Evolutionary conservation across 1,140 invertebrate genomes (phyloP).

Genomic region (Hermatobates lingyangjiaoensis): DNA sequence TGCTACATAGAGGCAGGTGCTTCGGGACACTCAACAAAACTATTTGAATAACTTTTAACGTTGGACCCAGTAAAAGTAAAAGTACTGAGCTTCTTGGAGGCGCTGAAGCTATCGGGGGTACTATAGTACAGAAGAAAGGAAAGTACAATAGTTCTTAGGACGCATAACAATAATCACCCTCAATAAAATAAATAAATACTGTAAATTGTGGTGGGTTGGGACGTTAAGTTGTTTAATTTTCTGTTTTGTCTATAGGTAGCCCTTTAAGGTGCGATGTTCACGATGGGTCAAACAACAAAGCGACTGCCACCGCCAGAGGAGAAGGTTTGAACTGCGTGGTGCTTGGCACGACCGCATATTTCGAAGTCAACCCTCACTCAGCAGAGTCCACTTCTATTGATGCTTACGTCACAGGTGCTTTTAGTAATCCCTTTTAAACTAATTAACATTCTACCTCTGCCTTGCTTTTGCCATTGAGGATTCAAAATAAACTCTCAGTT

Average conservation of each 20-base stretch:
- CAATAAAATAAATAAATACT: no score
- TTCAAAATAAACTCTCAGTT: conserved; percentile 23
- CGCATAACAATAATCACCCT: no score
- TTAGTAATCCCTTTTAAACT: conserved; percentile 5
- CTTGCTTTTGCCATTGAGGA: conserved; percentile 22
- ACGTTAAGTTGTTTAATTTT: no score
- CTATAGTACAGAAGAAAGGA: no score
- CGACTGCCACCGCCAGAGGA: conserved; percentile 23
- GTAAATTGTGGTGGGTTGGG: no score
- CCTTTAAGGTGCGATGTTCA: conserved; percentile 56
- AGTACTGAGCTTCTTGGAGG: no score
- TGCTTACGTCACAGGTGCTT: conserved; percentile 18
- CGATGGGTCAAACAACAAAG: conserved; percentile 24
- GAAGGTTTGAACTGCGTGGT: conserved; percentile 35
- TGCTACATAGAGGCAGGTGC: no score
- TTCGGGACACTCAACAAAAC: no score
- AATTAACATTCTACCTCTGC: background rate
- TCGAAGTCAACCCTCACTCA: conserved; percentile 31
- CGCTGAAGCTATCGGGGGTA: no score
- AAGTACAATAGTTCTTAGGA: no score
- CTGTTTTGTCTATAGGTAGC: conserved; percentile 38
- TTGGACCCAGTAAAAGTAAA: no score
- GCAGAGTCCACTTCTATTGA: conserved; percentile 18
- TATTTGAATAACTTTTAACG: no score
- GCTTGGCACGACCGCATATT: conserved; percentile 33